phyloP scores from a whole-genome alignment of 1,140 invertebrate species.

The Meloidogyne chitwoodi region DNA sequence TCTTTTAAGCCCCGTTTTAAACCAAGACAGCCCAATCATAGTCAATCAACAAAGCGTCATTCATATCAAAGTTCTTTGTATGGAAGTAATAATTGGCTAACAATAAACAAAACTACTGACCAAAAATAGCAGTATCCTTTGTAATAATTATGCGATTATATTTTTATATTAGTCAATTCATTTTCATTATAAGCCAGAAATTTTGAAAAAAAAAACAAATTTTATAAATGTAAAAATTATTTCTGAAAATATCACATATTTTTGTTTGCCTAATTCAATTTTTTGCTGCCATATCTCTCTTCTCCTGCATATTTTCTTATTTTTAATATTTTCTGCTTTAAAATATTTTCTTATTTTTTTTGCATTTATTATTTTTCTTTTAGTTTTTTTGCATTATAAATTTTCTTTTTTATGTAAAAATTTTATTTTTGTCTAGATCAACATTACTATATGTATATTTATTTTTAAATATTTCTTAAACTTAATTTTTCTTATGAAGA shows the following conservation, averaged over 20 bases:
- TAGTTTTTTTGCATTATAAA: too few relatives aligned
- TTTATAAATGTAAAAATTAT: not conserved
- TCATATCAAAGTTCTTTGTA: slow-evolving; percentile 42
- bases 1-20: not conserved
- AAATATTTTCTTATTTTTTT: too few relatives aligned
- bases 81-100: slow-evolving; percentile 20
- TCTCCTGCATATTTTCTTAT: not conserved
- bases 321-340: slow-evolving; percentile 5
- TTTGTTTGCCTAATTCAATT: too few relatives aligned
- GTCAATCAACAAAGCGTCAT: slow-evolving; percentile 24
- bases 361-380: too few relatives aligned
- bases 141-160: not conserved
- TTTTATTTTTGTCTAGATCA: too few relatives aligned
- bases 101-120: slow-evolving; percentile 1
- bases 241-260: too few relatives aligned
- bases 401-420: too few relatives aligned
- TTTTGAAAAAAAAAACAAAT: not conserved
- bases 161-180: not conserved
- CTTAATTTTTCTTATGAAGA: not conserved
- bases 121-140: not conserved
- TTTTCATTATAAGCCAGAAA: not conserved
- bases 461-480: not conserved
- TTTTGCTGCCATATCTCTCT: not conserved
- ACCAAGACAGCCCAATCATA: not conserved
- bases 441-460: not conserved